phyloP scores from a whole-genome alignment of 1,140 invertebrate species.

The Amphibalanus amphitrite region DNA sequence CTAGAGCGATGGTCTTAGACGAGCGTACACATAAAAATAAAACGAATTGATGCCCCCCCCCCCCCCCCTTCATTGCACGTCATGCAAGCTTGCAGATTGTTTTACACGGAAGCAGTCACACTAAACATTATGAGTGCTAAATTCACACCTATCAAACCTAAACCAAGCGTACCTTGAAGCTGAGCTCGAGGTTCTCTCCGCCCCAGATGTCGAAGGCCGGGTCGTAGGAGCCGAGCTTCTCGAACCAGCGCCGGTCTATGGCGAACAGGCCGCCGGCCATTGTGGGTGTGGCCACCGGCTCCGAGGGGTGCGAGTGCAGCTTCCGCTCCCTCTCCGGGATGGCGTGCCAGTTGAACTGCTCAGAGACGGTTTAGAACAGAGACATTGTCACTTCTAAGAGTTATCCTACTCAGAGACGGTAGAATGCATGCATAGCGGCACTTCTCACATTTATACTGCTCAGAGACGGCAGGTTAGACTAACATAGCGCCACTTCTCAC shows the following conservation, averaged over 20 bases:
- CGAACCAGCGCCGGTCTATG: slow-evolving; percentile 68
- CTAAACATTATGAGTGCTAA: no score
- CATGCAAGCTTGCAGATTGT: no score
- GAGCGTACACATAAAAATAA: not conserved
- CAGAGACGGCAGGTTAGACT: no score
- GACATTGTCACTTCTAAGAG: no score
- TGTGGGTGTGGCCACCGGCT: slow-evolving; percentile 86
- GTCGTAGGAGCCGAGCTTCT: slow-evolving; percentile 88
- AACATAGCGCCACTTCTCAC: no score
- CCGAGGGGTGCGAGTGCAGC: slow-evolving; percentile 63
- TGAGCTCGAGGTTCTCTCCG: slow-evolving; percentile 91
- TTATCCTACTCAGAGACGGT: no score
- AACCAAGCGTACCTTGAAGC: slow-evolving; percentile 96
- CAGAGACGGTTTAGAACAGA: no score
- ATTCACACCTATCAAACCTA: no score
- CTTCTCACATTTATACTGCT: no score
- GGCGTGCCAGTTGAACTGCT: slow-evolving; percentile 83
- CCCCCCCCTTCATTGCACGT: not conserved
- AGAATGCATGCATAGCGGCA: no score
- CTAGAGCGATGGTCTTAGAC: not conserved
- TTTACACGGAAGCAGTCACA: no score
- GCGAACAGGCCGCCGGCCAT: slow-evolving; percentile 81
- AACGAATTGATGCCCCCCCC: not conserved
- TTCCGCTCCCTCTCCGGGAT: slow-evolving; percentile 82
- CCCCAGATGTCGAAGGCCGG: slow-evolving; percentile 99